phyloP scores from a whole-genome alignment of 2,888 invertebrate species.

The Sisyra nigra region DNA sequence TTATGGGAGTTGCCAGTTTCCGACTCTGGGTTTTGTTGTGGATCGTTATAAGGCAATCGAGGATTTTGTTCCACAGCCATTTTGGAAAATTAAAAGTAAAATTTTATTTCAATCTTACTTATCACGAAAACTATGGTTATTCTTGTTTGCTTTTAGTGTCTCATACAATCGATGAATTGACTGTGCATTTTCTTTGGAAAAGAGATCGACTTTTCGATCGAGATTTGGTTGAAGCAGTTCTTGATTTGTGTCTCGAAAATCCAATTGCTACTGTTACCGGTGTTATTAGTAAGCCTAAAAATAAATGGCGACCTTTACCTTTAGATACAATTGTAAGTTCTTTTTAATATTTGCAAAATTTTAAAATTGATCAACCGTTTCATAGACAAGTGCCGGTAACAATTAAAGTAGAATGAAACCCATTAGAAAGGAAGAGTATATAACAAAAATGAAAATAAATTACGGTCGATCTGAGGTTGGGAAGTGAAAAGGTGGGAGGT shows the following conservation, averaged over 20 bases:
- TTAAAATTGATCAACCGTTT: no score
- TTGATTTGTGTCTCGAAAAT: conserved; percentile 63
- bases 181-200: conserved; percentile 80
- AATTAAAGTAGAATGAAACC: no score
- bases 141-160: conserved; percentile 38
- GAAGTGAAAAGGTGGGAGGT: no score
- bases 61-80: conserved; percentile 79
- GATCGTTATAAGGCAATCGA: conserved; percentile 87
- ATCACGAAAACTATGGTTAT: conserved; percentile 7
- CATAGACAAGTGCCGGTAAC: no score
- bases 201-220: conserved; percentile 78
- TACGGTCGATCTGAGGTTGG: no score
- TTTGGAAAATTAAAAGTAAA: conserved; percentile 86
- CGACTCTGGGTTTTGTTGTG: conserved; percentile 99
- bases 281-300: conserved; percentile 75
- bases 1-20: conserved; percentile 98
- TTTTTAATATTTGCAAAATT: no score
- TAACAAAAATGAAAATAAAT: no score
- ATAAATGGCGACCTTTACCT: conserved; percentile 90
- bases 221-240: conserved; percentile 60
- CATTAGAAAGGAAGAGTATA: no score
- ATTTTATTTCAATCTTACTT: conserved; percentile 7
- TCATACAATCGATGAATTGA: conserved; percentile 57
- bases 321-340: conserved; percentile 81
- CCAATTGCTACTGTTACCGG: conserved; percentile 57